Conservation (phyloP, 2,888 invertebrate species). For the Leucozona laternaria region DNA sequence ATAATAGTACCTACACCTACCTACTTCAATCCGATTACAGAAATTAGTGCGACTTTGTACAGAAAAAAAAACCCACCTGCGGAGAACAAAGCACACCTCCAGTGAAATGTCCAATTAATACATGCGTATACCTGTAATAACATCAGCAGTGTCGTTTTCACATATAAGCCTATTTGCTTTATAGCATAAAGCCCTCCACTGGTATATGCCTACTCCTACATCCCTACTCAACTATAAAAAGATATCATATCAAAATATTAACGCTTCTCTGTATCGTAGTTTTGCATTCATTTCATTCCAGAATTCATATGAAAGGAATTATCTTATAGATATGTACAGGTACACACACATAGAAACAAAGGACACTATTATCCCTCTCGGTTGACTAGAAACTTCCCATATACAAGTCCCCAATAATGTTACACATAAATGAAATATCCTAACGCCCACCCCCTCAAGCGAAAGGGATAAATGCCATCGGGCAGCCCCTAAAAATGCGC, state of each 20-base stretch:
- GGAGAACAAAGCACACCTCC: conserved; percentile 19
- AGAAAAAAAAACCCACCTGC: not conserved
- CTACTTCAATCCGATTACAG: not conserved
- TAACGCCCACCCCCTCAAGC: conserved; percentile 1
- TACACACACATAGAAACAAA: not conserved
- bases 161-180: conserved; percentile 60
- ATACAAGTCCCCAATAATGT: conserved; percentile 10
- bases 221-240: not conserved
- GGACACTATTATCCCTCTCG: conserved; percentile 42
- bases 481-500: not conserved
- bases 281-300: conserved; percentile 52
- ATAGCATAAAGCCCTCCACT: conserved; percentile 32
- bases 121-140: not conserved
- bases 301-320: conserved; percentile 52
- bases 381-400: conserved; percentile 28
- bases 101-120: conserved; percentile 2
- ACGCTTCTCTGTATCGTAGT: conserved; percentile 34
- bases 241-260: conserved; percentile 52
- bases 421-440: conserved; percentile 10
- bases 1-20: not conserved
- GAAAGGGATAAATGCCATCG: conserved; percentile 27
- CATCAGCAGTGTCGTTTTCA: conserved; percentile 44
- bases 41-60: conserved; percentile 14
- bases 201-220: not conserved
- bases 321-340: not conserved